phyloP scores from a whole-genome alignment of 2,797 vertebrate genomes.

The Petrocephalus sullivani region DNA sequence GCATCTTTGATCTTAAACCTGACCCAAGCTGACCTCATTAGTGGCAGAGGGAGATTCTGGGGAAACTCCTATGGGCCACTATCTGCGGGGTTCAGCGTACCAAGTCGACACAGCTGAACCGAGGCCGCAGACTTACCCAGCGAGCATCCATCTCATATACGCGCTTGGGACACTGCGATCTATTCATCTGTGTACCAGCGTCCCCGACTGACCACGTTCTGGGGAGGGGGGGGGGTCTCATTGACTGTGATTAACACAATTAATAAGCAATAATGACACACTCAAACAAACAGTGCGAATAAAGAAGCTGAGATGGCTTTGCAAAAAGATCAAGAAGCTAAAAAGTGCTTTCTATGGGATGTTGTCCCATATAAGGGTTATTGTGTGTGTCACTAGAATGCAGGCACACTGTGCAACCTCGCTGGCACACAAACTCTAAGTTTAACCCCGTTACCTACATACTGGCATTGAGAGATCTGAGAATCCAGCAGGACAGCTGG shows the following conservation, averaged over 20 bases:
- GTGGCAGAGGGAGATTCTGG: not conserved
- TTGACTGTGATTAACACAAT: not conserved
- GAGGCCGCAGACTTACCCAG: not conserved
- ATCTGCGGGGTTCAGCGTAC: not conserved
- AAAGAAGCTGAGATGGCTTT: not conserved
- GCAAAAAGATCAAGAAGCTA: not conserved
- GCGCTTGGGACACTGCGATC: not conserved
- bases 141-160: not conserved
- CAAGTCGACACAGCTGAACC: not conserved
- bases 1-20: not conserved
- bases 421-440: not conserved
- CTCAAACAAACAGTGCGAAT: not conserved
- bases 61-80: not conserved
- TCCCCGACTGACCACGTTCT: not conserved
- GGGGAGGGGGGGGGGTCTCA: not conserved
- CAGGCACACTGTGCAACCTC: not conserved
- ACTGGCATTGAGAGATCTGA: not conserved
- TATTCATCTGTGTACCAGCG: not conserved
- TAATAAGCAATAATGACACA: not conserved
- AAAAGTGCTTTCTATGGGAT: not conserved
- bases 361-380: too few relatives aligned
- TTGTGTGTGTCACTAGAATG: not conserved
- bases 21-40: not conserved
- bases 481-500: not conserved
- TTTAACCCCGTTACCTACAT: not conserved